A percentile compares a stretch with the other conserved stretches of the same genome.
Conservation (phyloP, 2,888 invertebrate species). For the Drosophila diplacantha region DNA sequence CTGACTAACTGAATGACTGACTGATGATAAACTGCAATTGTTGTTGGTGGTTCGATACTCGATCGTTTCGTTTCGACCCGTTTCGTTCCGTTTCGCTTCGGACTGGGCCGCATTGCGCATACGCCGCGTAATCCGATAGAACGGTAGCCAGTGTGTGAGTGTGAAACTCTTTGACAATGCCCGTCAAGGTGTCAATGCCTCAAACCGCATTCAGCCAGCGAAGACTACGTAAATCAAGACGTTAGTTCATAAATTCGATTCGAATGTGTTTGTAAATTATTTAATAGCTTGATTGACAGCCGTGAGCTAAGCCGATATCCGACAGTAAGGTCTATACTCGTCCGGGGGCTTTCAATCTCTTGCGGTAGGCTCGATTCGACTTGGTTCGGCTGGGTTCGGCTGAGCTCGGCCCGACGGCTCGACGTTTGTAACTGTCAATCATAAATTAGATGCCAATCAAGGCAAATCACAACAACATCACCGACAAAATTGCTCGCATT, state of each 20-base stretch:
- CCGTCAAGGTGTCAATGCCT: slow-evolving; percentile 46
- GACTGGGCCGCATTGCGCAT: slow-evolving; percentile 45
- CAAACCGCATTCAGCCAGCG: slow-evolving; percentile 53
- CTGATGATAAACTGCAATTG: slow-evolving; percentile 18
- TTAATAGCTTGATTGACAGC: slow-evolving; percentile 46
- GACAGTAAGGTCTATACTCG: slow-evolving; percentile 20
- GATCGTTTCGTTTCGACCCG: slow-evolving; percentile 6
- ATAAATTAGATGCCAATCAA: slow-evolving; percentile 71
- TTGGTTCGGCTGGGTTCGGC: neutral
- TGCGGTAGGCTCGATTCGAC: slow-evolving; percentile 57
- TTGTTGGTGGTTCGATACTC: slow-evolving; percentile 15
- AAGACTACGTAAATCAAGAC: slow-evolving; percentile 49
- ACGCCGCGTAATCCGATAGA: slow-evolving; percentile 56
- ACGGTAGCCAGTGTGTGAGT: slow-evolving; percentile 30
- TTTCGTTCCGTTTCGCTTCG: neutral
- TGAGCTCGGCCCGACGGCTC: slow-evolving; percentile 4
- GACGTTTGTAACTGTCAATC: slow-evolving; percentile 72
- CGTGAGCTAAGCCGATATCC: slow-evolving; percentile 39
- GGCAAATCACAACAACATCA: slow-evolving; percentile 58
- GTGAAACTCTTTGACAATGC: slow-evolving; percentile 54
- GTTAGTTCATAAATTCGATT: slow-evolving; percentile 44
- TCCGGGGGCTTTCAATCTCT: slow-evolving; percentile 26
- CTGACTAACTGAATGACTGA: slow-evolving; percentile 1
- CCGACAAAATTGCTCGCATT: slow-evolving; percentile 50
- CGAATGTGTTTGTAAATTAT: slow-evolving; percentile 39